A percentile compares a stretch with the other conserved stretches of the same genome.
These are phyloP conservation scores for Gymnogyps californianus DNA, from an alignment of 2,113 vertebrate species.

Conservation along the genomic window DNA sequence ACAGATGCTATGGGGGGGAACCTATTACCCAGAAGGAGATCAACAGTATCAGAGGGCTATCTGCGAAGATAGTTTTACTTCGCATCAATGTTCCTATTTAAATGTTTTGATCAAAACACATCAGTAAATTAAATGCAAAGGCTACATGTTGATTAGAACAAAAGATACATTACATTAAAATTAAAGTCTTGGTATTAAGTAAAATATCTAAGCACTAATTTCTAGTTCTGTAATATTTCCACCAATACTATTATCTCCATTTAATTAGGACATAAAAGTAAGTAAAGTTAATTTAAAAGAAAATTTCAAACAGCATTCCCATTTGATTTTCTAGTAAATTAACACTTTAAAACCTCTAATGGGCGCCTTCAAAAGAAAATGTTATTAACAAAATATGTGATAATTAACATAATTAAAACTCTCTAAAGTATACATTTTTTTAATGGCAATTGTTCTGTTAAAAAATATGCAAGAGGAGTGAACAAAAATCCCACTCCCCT, in stretches of 20 bases:
- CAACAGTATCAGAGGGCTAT: background rate
- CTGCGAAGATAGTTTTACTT: background rate
- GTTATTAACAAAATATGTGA: slow-evolving; percentile 73
- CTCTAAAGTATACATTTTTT: slow-evolving; percentile 41
- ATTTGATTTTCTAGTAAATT: slow-evolving; percentile 69
- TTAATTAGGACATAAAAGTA: slow-evolving; percentile 71
- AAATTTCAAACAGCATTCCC: slow-evolving; percentile 63
- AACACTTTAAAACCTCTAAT: slow-evolving; percentile 71
- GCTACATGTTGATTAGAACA: slow-evolving; percentile 9
- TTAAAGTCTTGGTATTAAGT: slow-evolving; percentile 37
- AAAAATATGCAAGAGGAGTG: slow-evolving; percentile 35
- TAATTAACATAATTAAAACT: slow-evolving; percentile 69
- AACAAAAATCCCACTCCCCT: slow-evolving; percentile 26
- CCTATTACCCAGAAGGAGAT: background rate
- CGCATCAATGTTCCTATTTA: background rate
- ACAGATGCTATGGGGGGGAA: background rate
- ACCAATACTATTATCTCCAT: slow-evolving; percentile 50
- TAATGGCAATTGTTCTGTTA: slow-evolving; percentile 40
- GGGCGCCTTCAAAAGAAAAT: slow-evolving; percentile 68
- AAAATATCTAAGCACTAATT: slow-evolving; percentile 47
- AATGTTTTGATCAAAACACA: slow-evolving; percentile 23
- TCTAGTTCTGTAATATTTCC: slow-evolving; percentile 62
- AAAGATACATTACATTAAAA: background rate
- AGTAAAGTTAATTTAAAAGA: slow-evolving; percentile 73
- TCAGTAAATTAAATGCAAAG: background rate